Evolutionary conservation across 2,797 vertebrate species (phyloP), one percentile per base, ranked within the genome.

Genomic region (Sebastiscus albofasciatus): DNA sequence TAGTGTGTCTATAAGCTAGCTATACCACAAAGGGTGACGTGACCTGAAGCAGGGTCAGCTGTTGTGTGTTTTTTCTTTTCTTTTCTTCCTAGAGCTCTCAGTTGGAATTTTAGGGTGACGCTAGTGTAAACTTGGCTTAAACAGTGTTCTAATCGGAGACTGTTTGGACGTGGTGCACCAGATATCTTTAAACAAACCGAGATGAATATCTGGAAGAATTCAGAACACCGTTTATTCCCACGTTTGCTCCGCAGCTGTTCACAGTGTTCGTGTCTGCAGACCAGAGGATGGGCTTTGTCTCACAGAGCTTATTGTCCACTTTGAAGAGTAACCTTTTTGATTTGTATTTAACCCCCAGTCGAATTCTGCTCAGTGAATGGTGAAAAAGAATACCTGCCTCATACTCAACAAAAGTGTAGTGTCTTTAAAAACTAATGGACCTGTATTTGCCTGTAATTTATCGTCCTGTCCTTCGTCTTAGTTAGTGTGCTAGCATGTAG

Each of bases 401-500:
- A 83, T 92, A 81, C 83, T 90, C 81, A 72, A 88, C 80, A 79
- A 88, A 86, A 85, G 86, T 91, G 90, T 93, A 84, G 82, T 89
- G 93, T 94, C 89, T 92, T 86, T 85, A 60, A 80, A 88, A 90
- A 89, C 86, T 86, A 89, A 87, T 90, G 90, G 92, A 94, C 92
- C 91, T 92, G 91, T 94, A 92, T 90, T 93, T 94, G 93, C 94
- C 91, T 93, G 91, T 94, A 86, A 89, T 61, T 86, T 89, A 89
- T 92, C 67, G 91, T 94, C 90, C 91, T 90, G 92, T 94, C 87
- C 80, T 88, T 92, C 67, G 90, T 94, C 87, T 85, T 94, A 90
- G 90, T 92, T 90, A 86, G 86, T 91, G 92, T 93, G 92, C 92
- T 92, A 93, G 94, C 94, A 95, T 95, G 94, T 92, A 92, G 93